Percentiles rank a stretch among this genome's conserved stretches.
Evolutionary conservation across 2,113 vertebrate genomes (phyloP).

Genomic region (Lophura nycthemera): DNA sequence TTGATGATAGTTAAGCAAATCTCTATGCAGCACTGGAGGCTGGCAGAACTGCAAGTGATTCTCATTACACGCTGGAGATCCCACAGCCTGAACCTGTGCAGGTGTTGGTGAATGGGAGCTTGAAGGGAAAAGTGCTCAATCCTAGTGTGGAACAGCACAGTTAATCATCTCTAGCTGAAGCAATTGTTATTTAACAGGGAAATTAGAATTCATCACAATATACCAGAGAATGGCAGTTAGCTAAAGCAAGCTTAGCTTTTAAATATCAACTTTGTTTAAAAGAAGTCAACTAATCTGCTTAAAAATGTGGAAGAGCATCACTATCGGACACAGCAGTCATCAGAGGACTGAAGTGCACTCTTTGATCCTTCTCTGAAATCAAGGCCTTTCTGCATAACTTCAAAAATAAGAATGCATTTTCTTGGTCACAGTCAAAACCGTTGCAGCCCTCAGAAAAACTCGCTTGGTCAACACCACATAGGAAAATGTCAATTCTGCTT

Average conservation of each 20-base stretch:
- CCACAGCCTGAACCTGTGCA: conserved; percentile 52
- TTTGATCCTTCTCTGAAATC: neutral
- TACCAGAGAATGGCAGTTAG: conserved; percentile 13
- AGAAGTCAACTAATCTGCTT: conserved; percentile 43
- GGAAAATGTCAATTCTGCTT: neutral
- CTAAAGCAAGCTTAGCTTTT: conserved; percentile 27
- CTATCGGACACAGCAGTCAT: neutral
- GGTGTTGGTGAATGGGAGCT: conserved; percentile 56
- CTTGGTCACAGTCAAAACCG: neutral
- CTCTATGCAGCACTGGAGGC: conserved; percentile 45
- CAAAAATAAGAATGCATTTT: neutral
- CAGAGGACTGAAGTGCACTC: neutral
- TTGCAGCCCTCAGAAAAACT: neutral
- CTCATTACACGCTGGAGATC: conserved; percentile 62
- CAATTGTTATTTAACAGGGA: conserved; percentile 66
- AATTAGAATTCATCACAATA: conserved; percentile 70
- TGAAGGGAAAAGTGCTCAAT: conserved; percentile 35
- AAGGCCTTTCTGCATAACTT: neutral
- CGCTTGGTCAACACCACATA: neutral
- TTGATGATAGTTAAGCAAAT: conserved; percentile 44
- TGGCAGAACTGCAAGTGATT: conserved; percentile 68
- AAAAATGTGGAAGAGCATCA: neutral
- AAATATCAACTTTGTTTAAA: conserved; percentile 18
- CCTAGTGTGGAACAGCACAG: conserved; percentile 47
- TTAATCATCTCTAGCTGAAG: conserved; percentile 65